A percentile compares a stretch with the other conserved stretches of the same genome.
These are phyloP conservation scores for Bungarus multicinctus DNA, from an alignment of 2,113 vertebrate species.

Conservation along the genomic window DNA sequence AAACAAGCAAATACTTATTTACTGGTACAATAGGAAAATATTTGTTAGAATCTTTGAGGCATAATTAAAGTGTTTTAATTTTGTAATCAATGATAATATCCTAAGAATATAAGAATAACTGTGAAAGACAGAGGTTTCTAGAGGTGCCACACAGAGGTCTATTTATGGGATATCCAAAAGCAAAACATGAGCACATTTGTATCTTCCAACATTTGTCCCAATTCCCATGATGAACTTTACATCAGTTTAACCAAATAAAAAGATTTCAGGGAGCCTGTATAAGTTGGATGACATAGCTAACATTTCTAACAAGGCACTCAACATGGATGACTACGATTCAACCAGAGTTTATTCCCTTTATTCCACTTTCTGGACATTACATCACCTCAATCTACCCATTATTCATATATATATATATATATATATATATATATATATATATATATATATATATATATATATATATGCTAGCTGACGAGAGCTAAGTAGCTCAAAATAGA, in stretches of 20 bases:
- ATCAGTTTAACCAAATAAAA: background rate
- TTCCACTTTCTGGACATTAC: too few species aligned
- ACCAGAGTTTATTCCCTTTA: too few species aligned
- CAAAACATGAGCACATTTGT: background rate
- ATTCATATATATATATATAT: too few species aligned
- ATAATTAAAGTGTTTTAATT: background rate
- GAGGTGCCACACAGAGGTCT: background rate
- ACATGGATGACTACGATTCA: background rate
- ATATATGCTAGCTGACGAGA: too few species aligned
- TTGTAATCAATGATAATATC: background rate
- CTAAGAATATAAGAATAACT: background rate
- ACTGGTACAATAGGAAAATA: background rate
- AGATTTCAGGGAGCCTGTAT: background rate
- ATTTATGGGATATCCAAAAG: background rate
- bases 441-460: too few species aligned
- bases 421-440: too few species aligned
- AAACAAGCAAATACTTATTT: background rate
- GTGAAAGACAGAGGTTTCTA: background rate
- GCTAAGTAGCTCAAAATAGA: too few species aligned
- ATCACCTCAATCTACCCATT: too few species aligned
- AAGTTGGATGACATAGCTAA: constrained; percentile 16
- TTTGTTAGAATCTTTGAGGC: background rate
- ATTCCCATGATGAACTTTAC: background rate
- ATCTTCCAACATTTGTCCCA: background rate
- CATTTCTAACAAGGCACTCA: background rate